phyloP scores from a whole-genome alignment of 2,888 invertebrate species.

The Eristalis tenax region DNA sequence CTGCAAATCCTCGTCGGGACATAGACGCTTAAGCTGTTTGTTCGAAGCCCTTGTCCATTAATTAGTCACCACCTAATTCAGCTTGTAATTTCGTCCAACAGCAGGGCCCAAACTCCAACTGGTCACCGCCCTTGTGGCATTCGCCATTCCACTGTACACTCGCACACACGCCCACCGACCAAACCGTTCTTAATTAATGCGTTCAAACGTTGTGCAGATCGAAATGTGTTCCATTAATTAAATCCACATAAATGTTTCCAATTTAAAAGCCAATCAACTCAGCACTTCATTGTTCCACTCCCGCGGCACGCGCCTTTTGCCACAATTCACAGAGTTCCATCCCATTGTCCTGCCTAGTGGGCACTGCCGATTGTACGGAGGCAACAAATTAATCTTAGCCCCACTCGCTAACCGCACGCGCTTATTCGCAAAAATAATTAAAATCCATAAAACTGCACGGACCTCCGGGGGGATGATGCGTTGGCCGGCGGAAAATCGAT shows the following conservation, averaged over 20 bases:
- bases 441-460: constrained; percentile 10
- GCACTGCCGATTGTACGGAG: background rate
- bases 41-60: background rate
- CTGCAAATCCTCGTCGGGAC: background rate
- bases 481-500: constrained; percentile 33
- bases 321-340: constrained; percentile 22
- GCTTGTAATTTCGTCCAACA: background rate
- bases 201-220: constrained; percentile 25
- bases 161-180: background rate
- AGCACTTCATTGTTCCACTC: constrained; percentile 26
- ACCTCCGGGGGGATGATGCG: background rate
- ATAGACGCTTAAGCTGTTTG: background rate
- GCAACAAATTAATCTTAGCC: constrained; percentile 37
- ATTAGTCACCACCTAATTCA: background rate
- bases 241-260: constrained; percentile 50
- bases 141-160: background rate
- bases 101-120: too few relatives aligned
- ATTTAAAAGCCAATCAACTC: constrained; percentile 33
- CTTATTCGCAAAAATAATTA: constrained; percentile 20
- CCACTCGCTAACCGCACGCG: background rate
- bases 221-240: constrained; percentile 46
- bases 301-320: background rate
- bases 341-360: background rate
- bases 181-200: constrained; percentile 22
- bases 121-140: background rate